These are phyloP conservation scores for Venusia cambrica DNA, from an alignment of 2,888 invertebrate species.

Conservation along the genomic window DNA sequence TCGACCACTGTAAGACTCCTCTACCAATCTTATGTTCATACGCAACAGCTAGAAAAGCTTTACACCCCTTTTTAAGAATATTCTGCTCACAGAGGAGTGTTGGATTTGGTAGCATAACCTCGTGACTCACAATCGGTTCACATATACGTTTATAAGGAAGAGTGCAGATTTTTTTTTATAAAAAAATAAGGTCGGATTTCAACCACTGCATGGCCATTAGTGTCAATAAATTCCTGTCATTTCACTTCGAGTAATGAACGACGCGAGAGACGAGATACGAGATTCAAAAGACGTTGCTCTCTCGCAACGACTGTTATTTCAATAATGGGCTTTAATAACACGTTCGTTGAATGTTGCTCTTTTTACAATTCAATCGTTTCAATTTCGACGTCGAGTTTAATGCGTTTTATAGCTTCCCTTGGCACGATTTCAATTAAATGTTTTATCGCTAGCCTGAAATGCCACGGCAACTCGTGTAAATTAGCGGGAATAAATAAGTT, in stretches of 20 bases:
- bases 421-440: slow-evolving; percentile 49
- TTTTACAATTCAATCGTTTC: slow-evolving; percentile 42
- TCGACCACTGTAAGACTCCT: no score
- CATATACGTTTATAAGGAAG: no score
- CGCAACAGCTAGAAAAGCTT: no score
- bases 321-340: slow-evolving; percentile 46
- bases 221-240: slow-evolving; percentile 55
- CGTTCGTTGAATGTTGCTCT: slow-evolving; percentile 42
- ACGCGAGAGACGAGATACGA: slow-evolving; percentile 40
- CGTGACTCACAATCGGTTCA: no score
- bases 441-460: slow-evolving; percentile 37
- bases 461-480: slow-evolving; percentile 35
- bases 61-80: no score
- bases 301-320: slow-evolving; percentile 39
- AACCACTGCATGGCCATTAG: no score
- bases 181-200: no score
- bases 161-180: no score
- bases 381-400: slow-evolving; percentile 36
- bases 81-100: no score
- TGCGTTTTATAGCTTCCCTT: slow-evolving; percentile 40
- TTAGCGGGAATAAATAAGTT: slow-evolving; percentile 35
- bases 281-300: slow-evolving; percentile 32
- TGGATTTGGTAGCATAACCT: no score
- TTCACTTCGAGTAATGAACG: slow-evolving; percentile 38
- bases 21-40: no score